Percentiles rank a stretch among this genome's conserved stretches.
Conservation (phyloP, 2,113 vertebrate species). For the Marcusenius ussheri region DNA sequence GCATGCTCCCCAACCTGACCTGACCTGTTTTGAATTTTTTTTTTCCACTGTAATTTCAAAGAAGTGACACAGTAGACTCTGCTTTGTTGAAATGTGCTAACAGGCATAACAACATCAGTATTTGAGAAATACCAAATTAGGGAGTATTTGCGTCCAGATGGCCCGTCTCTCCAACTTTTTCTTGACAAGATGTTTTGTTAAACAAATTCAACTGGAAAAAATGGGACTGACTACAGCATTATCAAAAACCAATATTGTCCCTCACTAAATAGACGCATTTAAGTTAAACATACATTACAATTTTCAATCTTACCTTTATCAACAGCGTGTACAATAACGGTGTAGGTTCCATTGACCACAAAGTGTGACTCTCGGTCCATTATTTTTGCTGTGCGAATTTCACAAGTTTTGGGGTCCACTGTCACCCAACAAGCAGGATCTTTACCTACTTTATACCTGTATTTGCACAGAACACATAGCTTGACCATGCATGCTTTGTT, state of each 20-base stretch:
- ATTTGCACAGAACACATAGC: conserved; percentile 18
- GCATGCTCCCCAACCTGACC: no score
- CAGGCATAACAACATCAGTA: not conserved
- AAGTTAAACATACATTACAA: not conserved
- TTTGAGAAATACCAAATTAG: not conserved
- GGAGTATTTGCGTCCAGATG: no score
- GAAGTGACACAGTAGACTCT: not conserved
- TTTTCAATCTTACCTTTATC: conserved; percentile 43
- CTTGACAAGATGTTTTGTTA: no score
- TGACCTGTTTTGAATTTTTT: not conserved
- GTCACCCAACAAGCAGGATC: conserved; percentile 52
- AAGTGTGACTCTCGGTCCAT: conserved; percentile 52
- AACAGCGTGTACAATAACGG: conserved; percentile 38
- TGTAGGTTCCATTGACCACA: conserved; percentile 43
- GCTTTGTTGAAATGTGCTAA: not conserved
- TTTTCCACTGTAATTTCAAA: not conserved
- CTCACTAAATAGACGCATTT: not conserved
- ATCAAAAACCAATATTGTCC: not conserved
- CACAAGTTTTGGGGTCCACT: conserved; percentile 45
- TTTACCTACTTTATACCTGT: conserved; percentile 39
- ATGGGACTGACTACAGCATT: not conserved
- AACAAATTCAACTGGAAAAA: not conserved
- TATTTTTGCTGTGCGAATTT: conserved; percentile 36
- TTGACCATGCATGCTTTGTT: not conserved
- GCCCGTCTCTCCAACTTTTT: no score